These are phyloP conservation scores for Danionella cerebrum DNA, from an alignment of 2,113 vertebrate genomes.

Conservation along the genomic window DNA sequence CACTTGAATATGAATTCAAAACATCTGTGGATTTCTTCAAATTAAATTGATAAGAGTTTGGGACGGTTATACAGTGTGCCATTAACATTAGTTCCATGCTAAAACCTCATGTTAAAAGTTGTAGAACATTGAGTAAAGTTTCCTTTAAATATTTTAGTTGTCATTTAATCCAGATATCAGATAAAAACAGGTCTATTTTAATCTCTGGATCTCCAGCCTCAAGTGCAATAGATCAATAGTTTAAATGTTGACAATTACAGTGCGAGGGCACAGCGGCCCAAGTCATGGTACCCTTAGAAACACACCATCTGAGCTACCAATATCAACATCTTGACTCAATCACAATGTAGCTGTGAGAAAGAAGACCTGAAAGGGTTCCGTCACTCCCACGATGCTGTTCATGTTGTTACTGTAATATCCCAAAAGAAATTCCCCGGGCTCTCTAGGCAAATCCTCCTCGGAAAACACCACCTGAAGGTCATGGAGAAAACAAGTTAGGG, in stretches of 20 bases:
- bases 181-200: no score
- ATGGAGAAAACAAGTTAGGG: background rate
- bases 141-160: no score
- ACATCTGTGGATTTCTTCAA: no score
- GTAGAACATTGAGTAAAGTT: no score
- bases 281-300: background rate
- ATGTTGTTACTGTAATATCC: conserved; percentile 86
- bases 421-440: conserved; percentile 86
- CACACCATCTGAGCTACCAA: background rate
- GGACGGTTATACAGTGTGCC: no score
- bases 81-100: no score
- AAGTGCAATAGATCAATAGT: background rate
- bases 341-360: background rate
- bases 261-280: background rate
- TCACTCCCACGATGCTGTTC: conserved; percentile 84
- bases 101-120: no score
- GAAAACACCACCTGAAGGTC: conserved; percentile 77
- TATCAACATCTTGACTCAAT: background rate
- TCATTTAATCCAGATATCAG: no score
- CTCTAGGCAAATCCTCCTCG: conserved; percentile 85
- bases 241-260: background rate
- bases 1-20: no score
- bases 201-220: background rate
- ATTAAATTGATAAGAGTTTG: no score
- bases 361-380: conserved; percentile 85